A percentile compares a stretch with the other conserved stretches of the same genome.
Conservation (phyloP, 2,888 invertebrate genomes). For the Cosmorhoe ocellata region DNA sequence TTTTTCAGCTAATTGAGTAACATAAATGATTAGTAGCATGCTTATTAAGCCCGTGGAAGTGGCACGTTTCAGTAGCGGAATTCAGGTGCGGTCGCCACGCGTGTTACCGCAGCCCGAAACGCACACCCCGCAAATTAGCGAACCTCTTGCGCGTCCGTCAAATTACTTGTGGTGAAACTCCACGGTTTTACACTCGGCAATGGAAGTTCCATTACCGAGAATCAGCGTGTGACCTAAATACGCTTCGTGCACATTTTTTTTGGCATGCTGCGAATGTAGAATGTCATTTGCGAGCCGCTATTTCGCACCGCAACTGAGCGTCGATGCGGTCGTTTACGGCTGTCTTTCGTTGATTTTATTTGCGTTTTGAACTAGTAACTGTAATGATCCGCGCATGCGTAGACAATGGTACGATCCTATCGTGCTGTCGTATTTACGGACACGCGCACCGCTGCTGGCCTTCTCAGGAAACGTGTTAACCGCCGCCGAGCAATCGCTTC, state of each 20-base stretch:
- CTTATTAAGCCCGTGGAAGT: constrained; percentile 15
- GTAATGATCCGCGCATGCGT: constrained; percentile 48
- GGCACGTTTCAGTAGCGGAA: constrained; percentile 58
- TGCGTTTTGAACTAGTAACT: constrained; percentile 51
- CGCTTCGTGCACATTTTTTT: constrained; percentile 57
- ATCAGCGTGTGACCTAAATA: constrained; percentile 75
- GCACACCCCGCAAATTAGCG: constrained; percentile 72
- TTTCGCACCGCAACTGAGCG: constrained; percentile 64
- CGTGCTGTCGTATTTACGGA: constrained; percentile 45
- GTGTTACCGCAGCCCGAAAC: constrained; percentile 71
- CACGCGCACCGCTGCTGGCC: constrained; percentile 39
- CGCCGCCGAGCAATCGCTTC: constrained; percentile 45
- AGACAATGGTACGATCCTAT: constrained; percentile 44
- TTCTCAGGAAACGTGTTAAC: constrained; percentile 46
- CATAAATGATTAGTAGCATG: background rate
- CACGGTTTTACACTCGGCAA: constrained; percentile 54
- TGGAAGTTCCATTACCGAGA: constrained; percentile 60
- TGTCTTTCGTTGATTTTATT: constrained; percentile 60
- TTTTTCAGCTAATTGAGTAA: background rate
- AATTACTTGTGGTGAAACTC: constrained; percentile 73
- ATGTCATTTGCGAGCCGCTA: constrained; percentile 72
- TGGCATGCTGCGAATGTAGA: constrained; percentile 64
- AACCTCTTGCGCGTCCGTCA: constrained; percentile 59
- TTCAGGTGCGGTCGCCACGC: constrained; percentile 62
- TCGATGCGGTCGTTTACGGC: constrained; percentile 55